phyloP scores from a whole-genome alignment of 2,888 invertebrate genomes.

The Spicauda simplicius region DNA sequence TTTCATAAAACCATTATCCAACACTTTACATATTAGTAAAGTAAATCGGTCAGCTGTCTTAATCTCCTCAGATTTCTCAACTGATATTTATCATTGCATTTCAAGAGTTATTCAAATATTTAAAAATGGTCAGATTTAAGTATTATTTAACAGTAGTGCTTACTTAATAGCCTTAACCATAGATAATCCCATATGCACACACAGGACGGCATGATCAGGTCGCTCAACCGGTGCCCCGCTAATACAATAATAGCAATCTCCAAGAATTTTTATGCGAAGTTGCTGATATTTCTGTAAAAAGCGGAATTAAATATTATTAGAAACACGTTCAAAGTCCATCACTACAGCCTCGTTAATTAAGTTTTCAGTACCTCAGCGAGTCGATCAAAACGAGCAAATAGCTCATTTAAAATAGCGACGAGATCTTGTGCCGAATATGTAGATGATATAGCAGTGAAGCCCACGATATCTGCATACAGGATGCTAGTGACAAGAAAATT shows the following conservation, averaged over 20 bases:
- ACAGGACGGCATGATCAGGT: slow-evolving; percentile 95
- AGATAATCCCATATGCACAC: slow-evolving; percentile 97
- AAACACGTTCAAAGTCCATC: no score
- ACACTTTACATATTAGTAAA: no score
- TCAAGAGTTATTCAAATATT: not conserved
- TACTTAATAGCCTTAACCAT: slow-evolving; percentile 99
- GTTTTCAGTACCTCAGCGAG: slow-evolving; percentile 87
- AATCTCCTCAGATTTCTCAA: no score
- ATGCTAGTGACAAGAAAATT: slow-evolving; percentile 86
- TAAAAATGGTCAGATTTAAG: not conserved
- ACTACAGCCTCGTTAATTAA: no score
- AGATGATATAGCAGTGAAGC: slow-evolving; percentile 98
- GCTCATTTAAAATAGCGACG: slow-evolving; percentile 97
- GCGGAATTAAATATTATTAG: not conserved
- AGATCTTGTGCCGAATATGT: slow-evolving; percentile 98
- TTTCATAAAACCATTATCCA: no score
- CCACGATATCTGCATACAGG: slow-evolving; percentile 98
- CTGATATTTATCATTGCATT: no score
- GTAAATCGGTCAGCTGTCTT: no score
- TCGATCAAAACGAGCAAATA: slow-evolving; percentile 97
- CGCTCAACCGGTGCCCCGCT: slow-evolving; percentile 96
- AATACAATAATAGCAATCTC: slow-evolving; percentile 99
- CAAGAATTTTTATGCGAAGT: slow-evolving; percentile 96
- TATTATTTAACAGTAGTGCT: slow-evolving; percentile 57
- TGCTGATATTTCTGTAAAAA: slow-evolving; percentile 94